A percentile compares a stretch with the other conserved stretches of the same genome.
Evolutionary conservation across 2,113 vertebrate species (phyloP).

Genomic region (Alexandromys fortis): DNA sequence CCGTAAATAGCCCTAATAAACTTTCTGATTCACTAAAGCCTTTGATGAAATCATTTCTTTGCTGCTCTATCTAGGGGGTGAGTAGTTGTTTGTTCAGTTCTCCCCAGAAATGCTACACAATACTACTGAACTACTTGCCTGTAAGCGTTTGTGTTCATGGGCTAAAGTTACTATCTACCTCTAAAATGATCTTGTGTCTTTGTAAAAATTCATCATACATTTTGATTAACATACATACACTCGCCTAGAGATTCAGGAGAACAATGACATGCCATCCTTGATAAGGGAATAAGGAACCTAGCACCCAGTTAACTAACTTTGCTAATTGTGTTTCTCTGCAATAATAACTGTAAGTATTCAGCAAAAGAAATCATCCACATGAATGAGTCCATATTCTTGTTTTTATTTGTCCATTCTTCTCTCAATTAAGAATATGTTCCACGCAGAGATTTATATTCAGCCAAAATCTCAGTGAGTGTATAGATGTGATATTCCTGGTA

Average conservation of each 20-base stretch:
- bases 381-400: neutral
- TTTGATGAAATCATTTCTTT: neutral
- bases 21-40: neutral
- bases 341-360: neutral
- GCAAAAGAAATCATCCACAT: neutral
- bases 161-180: neutral
- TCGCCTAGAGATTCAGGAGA: neutral
- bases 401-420: neutral
- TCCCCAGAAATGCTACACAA: neutral
- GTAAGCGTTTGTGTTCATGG: neutral
- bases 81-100: neutral
- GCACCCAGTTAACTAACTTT: neutral
- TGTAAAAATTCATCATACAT: slow-evolving; percentile 4
- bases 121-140: neutral
- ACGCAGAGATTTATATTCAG: neutral
- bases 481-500: neutral
- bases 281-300: neutral
- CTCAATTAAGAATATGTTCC: neutral
- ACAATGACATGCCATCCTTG: neutral
- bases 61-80: neutral
- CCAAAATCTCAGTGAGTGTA: neutral
- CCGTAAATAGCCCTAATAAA: too few relatives aligned
- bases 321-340: neutral
- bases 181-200: neutral
- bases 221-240: neutral